Evolutionary conservation across 1,140 invertebrate genomes (phyloP).

Genomic region (Heliothis subflexa): DNA sequence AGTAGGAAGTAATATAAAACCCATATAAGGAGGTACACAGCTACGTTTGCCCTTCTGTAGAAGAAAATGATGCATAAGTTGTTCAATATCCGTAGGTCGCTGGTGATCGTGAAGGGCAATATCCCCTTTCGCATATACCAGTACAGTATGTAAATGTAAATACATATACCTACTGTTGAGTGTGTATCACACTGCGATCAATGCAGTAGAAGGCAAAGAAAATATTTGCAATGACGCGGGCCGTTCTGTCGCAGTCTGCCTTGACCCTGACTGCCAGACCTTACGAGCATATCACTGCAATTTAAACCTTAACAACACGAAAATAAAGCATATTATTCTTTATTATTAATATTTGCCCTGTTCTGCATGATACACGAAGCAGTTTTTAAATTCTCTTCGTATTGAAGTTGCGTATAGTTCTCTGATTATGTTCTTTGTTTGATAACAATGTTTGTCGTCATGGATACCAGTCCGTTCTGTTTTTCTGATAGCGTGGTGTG

Average conservation of each 20-base stretch:
- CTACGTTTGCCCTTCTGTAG: too few species aligned
- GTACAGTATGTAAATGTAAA: too few species aligned
- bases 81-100: too few species aligned
- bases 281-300: background rate
- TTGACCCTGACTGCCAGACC: slow-evolving; percentile 7
- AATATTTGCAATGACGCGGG: background rate
- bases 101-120: too few species aligned
- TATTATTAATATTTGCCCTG: background rate
- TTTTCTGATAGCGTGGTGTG: slow-evolving; percentile 14
- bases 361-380: background rate
- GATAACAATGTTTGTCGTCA: slow-evolving; percentile 55
- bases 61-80: too few species aligned
- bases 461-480: slow-evolving; percentile 43
- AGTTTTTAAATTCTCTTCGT: background rate
- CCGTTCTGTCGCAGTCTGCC: background rate
- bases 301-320: background rate
- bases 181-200: background rate
- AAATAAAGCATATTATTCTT: background rate
- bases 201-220: slow-evolving; percentile 14
- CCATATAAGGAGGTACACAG: too few species aligned
- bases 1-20: too few species aligned
- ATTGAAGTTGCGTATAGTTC: slow-evolving; percentile 8
- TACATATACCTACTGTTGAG: background rate
- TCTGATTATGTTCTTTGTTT: slow-evolving; percentile 53
- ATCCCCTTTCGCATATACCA: too few species aligned